phyloP scores from a whole-genome alignment of 2,888 invertebrate genomes.

The Acleris literana region DNA sequence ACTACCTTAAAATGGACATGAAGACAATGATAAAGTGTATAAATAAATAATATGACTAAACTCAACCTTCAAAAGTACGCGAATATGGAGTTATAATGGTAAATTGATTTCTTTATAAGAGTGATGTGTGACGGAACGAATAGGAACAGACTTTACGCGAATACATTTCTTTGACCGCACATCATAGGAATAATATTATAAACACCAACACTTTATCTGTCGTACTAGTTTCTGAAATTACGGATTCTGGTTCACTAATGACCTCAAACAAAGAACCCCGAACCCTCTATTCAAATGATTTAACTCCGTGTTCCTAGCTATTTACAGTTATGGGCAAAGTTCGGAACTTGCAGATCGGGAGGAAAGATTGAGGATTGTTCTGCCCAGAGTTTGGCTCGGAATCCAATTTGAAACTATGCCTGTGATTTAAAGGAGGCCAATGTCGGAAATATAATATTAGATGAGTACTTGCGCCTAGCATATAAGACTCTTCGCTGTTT shows the following conservation, averaged over 20 bases:
- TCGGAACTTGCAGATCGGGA: slow-evolving; percentile 27
- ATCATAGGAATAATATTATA: too few species aligned
- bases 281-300: slow-evolving; percentile 19
- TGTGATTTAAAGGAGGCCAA: not conserved
- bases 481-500: too few species aligned
- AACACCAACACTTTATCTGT: too few species aligned
- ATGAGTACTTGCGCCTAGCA: not conserved
- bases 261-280: slow-evolving; percentile 9
- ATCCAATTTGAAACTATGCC: slow-evolving; percentile 18
- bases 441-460: not conserved
- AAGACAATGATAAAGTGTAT: too few species aligned
- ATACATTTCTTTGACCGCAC: too few species aligned
- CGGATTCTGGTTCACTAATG: not conserved
- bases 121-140: too few species aligned
- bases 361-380: slow-evolving; percentile 27
- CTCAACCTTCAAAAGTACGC: too few species aligned
- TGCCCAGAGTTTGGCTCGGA: slow-evolving; percentile 14
- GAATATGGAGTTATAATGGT: too few species aligned
- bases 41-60: too few species aligned
- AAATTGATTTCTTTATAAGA: too few species aligned
- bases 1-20: too few species aligned
- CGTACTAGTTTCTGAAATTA: not conserved
- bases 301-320: slow-evolving; percentile 20
- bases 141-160: too few species aligned
- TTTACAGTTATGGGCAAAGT: slow-evolving; percentile 37